Evolutionary conservation across 2,113 vertebrate species (phyloP).

Genomic region (Pelmatolapia mariae): DNA sequence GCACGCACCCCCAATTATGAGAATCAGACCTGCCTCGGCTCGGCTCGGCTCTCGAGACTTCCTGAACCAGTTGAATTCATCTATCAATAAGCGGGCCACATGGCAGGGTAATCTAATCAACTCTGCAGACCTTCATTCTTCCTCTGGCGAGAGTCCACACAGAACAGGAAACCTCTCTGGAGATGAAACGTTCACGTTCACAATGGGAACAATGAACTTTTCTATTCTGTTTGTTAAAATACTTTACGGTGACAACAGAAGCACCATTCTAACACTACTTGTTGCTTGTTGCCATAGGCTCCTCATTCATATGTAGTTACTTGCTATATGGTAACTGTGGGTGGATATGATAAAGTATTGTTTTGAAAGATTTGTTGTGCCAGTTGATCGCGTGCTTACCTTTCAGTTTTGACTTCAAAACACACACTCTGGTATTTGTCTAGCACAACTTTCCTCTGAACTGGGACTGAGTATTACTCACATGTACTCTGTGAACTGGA

Average conservation of each 20-base stretch:
- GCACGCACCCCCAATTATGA: not conserved
- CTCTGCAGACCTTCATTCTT: slow-evolving; percentile 3
- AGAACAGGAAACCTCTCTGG: slow-evolving; percentile 40
- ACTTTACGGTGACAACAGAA: not conserved
- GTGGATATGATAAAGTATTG: not conserved
- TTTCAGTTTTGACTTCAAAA: not conserved
- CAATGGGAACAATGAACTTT: slow-evolving; percentile 4
- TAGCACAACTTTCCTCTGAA: not conserved
- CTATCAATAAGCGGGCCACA: slow-evolving; percentile 28
- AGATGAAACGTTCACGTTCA: slow-evolving; percentile 14
- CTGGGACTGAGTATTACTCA: not conserved
- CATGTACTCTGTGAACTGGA: not conserved
- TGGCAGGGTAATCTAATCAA: slow-evolving; percentile 54
- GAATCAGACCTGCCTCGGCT: not conserved
- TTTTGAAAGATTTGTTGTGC: not conserved
- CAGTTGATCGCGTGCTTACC: accelerated
- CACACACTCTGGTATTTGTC: not conserved
- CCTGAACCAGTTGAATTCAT: not conserved
- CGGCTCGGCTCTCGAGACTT: not conserved
- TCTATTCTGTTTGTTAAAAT: not conserved
- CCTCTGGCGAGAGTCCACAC: not conserved
- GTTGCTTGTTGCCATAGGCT: not conserved
- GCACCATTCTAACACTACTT: not conserved
- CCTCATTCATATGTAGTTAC: not conserved
- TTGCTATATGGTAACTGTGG: not conserved